phyloP scores from a whole-genome alignment of 2,797 vertebrate species.

The Alcedo quadribrachys region DNA sequence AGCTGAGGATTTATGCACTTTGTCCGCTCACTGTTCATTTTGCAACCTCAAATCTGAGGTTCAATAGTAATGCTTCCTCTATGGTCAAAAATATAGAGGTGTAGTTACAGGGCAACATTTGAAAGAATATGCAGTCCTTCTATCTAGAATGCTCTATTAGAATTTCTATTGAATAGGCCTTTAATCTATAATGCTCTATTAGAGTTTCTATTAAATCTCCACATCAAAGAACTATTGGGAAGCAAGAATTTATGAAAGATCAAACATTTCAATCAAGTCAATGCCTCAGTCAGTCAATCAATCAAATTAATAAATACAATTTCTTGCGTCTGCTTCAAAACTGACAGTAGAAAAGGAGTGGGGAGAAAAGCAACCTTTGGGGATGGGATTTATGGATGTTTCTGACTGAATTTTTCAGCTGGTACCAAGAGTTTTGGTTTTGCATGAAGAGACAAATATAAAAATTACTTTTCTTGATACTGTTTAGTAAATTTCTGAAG shows the following conservation, averaged over 20 bases:
- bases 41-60: neutral
- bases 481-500: neutral
- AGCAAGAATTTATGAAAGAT: neutral
- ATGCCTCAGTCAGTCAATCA: neutral
- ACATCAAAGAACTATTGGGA: neutral
- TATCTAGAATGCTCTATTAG: neutral
- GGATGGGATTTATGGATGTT: neutral
- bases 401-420: neutral
- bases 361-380: neutral
- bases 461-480: neutral
- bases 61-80: neutral
- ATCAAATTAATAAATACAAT: slow-evolving; percentile 19
- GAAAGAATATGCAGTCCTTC: neutral
- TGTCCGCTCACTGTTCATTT: neutral
- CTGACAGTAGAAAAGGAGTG: neutral
- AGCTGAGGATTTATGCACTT: neutral
- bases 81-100: neutral
- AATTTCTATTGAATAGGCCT: neutral
- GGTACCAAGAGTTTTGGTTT: neutral
- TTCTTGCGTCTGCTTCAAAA: neutral
- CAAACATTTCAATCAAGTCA: neutral
- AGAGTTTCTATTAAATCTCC: neutral
- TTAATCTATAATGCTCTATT: neutral
- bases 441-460: neutral
- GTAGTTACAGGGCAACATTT: neutral